Evolutionary conservation across 2,888 invertebrate genomes (phyloP).

Genomic region (Troides oblongomaculatus): DNA sequence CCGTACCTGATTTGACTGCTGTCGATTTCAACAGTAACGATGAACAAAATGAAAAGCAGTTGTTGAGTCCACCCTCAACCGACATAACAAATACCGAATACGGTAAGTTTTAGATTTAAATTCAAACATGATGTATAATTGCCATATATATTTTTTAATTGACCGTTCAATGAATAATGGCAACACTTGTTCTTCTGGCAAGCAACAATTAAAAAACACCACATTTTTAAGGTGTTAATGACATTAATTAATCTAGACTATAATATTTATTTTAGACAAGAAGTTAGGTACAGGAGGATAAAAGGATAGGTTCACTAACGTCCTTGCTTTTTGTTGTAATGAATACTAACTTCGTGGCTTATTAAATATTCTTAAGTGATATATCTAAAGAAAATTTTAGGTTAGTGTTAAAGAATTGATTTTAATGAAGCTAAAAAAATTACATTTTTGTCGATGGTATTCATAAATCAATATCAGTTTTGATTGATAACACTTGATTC

Average conservation of each 20-base stretch:
- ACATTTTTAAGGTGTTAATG: too few species aligned
- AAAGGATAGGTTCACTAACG: too few species aligned
- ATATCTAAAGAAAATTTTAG: not conserved
- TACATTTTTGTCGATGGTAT: not conserved
- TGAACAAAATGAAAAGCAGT: conserved; percentile 59
- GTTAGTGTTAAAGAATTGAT: not conserved
- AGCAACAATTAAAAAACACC: too few species aligned
- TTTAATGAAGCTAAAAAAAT: not conserved
- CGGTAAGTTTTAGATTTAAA: conserved; percentile 51
- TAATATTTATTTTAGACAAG: too few species aligned
- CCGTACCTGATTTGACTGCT: conserved; percentile 52
- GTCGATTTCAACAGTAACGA: conserved; percentile 48
- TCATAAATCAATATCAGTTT: not conserved
- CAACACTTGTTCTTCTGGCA: too few species aligned
- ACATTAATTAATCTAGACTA: too few species aligned
- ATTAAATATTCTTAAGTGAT: too few species aligned
- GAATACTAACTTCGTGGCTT: too few species aligned
- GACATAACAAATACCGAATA: conserved; percentile 57
- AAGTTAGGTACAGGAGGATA: too few species aligned
- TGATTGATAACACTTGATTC: not conserved
- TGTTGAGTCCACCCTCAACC: conserved; percentile 52
- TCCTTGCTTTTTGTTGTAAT: too few species aligned
- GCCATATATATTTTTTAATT: not conserved
- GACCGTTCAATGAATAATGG: too few species aligned
- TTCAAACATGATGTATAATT: not conserved